Evolutionary conservation across 2,113 vertebrate genomes (phyloP).

Genomic region (Mungos mungo): DNA sequence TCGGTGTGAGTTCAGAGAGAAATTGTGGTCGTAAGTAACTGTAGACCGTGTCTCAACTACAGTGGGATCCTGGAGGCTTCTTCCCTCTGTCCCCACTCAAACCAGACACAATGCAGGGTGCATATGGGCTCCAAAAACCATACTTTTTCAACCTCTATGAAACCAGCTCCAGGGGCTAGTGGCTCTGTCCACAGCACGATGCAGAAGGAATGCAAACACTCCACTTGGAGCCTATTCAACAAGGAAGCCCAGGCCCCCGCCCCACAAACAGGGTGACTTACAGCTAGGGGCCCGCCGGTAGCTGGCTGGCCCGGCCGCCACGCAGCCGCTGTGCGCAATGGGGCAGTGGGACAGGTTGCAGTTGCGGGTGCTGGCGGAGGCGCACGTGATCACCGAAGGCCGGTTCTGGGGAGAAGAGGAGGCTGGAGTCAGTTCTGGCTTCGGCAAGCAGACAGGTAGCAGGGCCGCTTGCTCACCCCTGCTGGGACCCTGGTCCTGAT

Average conservation of each 20-base stretch:
- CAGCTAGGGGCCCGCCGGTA: constrained; percentile 92
- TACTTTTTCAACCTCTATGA: neutral
- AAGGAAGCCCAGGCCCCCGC: neutral
- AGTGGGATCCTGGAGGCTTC: neutral
- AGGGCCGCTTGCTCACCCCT: neutral
- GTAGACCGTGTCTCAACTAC: neutral
- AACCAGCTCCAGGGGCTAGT: neutral
- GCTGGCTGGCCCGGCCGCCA: constrained; percentile 84
- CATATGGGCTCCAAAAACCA: neutral
- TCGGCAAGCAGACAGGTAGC: accelerated
- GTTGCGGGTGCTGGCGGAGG: constrained; percentile 95
- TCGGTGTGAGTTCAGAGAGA: no score
- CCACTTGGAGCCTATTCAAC: neutral
- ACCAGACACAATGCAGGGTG: neutral
- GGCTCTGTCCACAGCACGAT: neutral
- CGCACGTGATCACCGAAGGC: constrained; percentile 98
- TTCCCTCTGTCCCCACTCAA: neutral
- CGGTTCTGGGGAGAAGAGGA: constrained; percentile 89
- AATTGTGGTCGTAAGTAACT: accelerated
- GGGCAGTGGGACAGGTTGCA: constrained; percentile 98
- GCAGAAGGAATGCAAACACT: neutral
- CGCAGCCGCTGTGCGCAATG: constrained; percentile 93
- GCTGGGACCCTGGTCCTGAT: accelerated
- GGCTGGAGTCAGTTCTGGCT: neutral
- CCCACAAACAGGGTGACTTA: constrained; percentile 82